Base-by-base conservation (phyloP, 2,113 vertebrate species). In the Strix aluco region DNA sequence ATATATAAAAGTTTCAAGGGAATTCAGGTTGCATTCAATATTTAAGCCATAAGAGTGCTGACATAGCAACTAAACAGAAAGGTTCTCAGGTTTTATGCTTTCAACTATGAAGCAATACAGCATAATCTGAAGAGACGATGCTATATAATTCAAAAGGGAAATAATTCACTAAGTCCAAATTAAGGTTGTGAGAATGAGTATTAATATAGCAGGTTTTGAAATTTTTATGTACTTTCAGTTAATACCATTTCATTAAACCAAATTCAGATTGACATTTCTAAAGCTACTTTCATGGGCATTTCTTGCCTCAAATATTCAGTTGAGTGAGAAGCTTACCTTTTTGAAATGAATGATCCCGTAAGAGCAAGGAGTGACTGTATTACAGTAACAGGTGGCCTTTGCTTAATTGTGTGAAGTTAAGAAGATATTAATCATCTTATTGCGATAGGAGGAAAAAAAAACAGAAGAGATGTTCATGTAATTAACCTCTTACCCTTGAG, bases 401-500 rank as follows among this genome's bases (percentile, higher is more conserved):
- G 79, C 62, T 94, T 91, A 96, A 91, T 8, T 73, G 66, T 1
- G 1, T 65, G 49, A 88, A 82, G 84, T 57, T 70, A 86, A 74
- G 30, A 86, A 69, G 25, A 59, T 83, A 62, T 4, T 59, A 67
- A 85, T 79, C 27, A 93, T 55, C 77, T 92, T 66, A 92, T 26
- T 72, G n/a, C 22, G 47, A 83, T 6, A 82, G 38, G 11, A 92
- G 22, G 61, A 47, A 40, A 85, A 82, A 75, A 69, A 42, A 13
- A 0, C 18, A 77, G 57, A 90, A 88, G 55, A 75, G 80, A 80
- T 2, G 26, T 84, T 93, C 85, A 88, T 88, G 77, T 81, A 91
- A 94, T 81, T 46, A 84, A 80, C 92, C 93, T 63, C 98, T 98
- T 96, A 99, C 99, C 99, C 98, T 99, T 99, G 66, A 99, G 98